These are phyloP conservation scores for Phoxinus dragarum DNA, from an alignment of 2,797 vertebrate species.

Conservation along the genomic window DNA sequence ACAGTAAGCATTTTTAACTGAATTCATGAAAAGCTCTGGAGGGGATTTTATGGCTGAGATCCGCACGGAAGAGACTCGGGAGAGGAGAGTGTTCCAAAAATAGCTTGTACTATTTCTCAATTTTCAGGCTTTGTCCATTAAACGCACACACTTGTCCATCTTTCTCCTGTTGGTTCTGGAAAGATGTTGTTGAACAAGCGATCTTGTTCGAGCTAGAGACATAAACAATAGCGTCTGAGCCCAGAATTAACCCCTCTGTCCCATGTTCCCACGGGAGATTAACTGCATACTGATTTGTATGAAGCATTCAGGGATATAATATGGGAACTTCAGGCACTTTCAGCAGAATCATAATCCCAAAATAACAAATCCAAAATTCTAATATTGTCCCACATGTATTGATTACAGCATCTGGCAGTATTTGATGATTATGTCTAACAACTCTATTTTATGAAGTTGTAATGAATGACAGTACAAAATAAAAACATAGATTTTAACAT, in stretches of 20 bases:
- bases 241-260: conserved; percentile 75
- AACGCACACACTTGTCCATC: conserved; percentile 26
- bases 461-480: background rate
- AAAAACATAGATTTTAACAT: too few species aligned
- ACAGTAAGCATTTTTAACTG: conserved; percentile 44
- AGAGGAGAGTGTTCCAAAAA: conserved; percentile 29
- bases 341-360: background rate
- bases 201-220: conserved; percentile 68
- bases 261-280: conserved; percentile 75
- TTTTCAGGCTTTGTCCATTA: conserved; percentile 46
- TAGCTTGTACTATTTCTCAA: conserved; percentile 59
- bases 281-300: conserved; percentile 74
- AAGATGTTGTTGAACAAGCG: conserved; percentile 68
- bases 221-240: conserved; percentile 74
- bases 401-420: background rate
- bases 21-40: conserved; percentile 10
- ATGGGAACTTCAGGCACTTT: conserved; percentile 69
- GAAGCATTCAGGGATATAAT: conserved; percentile 65
- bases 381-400: background rate
- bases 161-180: conserved; percentile 10
- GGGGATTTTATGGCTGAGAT: conserved; percentile 39
- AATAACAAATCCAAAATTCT: conserved; percentile 13
- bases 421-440: background rate
- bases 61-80: conserved; percentile 24
- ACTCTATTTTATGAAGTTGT: too few species aligned